These are phyloP conservation scores for Mylabris phalerata DNA, from an alignment of 1,140 invertebrate genomes.

Conservation along the genomic window DNA sequence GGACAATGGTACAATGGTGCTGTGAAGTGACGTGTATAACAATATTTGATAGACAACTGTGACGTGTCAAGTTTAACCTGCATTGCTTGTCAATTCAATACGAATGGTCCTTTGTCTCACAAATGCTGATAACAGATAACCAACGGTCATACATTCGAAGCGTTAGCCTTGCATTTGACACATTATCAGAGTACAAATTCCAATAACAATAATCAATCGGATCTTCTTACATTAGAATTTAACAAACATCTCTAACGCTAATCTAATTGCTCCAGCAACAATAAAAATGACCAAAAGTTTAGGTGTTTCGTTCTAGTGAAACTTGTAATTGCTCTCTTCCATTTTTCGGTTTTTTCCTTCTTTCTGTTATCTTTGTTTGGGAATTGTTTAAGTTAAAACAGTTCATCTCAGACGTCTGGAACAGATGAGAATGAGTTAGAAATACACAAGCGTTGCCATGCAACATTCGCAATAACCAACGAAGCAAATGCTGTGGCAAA, in stretches of 20 bases:
- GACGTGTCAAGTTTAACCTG: slow-evolving; percentile 22
- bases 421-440: not conserved
- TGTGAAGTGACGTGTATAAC: slow-evolving; percentile 23
- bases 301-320: slow-evolving; percentile 3
- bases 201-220: too few relatives aligned
- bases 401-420: slow-evolving; percentile 8
- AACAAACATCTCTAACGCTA: too few relatives aligned
- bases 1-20: slow-evolving; percentile 19
- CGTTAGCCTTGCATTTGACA: slow-evolving; percentile 17
- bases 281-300: slow-evolving; percentile 2
- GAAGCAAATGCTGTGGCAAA: too few relatives aligned
- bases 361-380: slow-evolving; percentile 28
- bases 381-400: slow-evolving; percentile 24
- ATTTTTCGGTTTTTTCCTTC: slow-evolving; percentile 27
- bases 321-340: slow-evolving; percentile 10
- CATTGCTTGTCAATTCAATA: slow-evolving; percentile 21
- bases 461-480: too few relatives aligned
- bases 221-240: too few relatives aligned
- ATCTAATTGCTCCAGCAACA: too few relatives aligned
- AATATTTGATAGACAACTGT: slow-evolving; percentile 22
- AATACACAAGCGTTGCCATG: too few relatives aligned
- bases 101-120: slow-evolving; percentile 10
- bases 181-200: slow-evolving; percentile 1
- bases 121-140: slow-evolving; percentile 19
- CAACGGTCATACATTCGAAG: slow-evolving; percentile 21